Percentiles rank a stretch among this genome's conserved stretches.
Evolutionary conservation across 2,888 invertebrate genomes (phyloP).

Genomic region (Oegoconia quadripuncta): DNA sequence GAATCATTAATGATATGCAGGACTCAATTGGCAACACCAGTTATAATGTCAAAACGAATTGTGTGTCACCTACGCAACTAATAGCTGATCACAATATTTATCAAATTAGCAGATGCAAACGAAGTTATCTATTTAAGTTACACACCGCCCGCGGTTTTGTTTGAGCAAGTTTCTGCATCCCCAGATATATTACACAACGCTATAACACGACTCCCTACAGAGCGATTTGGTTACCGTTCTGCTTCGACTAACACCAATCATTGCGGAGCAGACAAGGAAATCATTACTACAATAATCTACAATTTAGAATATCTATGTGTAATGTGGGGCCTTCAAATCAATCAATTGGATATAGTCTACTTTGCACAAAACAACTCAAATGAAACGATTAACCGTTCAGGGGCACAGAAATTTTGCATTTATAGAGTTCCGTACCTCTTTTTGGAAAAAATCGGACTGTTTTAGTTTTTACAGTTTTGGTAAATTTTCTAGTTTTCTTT

Average conservation of each 20-base stretch:
- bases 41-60: constrained; percentile 4
- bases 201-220: neutral
- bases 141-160: constrained; percentile 4
- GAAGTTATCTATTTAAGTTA: neutral
- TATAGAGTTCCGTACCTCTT: too few species aligned
- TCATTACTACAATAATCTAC: too few species aligned
- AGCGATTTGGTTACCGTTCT: constrained; percentile 1
- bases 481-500: too few species aligned
- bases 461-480: too few species aligned
- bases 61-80: neutral
- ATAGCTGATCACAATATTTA: constrained; percentile 2
- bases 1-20: neutral
- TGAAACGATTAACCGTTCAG: too few species aligned
- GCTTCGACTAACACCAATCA: neutral
- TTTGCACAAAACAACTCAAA: too few species aligned
- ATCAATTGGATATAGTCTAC: too few species aligned
- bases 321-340: too few species aligned
- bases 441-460: too few species aligned
- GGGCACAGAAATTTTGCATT: too few species aligned
- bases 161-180: constrained; percentile 4
- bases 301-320: too few species aligned
- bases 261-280: too few species aligned
- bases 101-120: constrained; percentile 1
- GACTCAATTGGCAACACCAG: neutral
- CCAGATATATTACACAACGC: neutral